Percentiles rank a stretch among this genome's conserved stretches.
These are phyloP conservation scores for Scomber japonicus DNA, from an alignment of 2,113 vertebrate genomes.

Conservation along the genomic window DNA sequence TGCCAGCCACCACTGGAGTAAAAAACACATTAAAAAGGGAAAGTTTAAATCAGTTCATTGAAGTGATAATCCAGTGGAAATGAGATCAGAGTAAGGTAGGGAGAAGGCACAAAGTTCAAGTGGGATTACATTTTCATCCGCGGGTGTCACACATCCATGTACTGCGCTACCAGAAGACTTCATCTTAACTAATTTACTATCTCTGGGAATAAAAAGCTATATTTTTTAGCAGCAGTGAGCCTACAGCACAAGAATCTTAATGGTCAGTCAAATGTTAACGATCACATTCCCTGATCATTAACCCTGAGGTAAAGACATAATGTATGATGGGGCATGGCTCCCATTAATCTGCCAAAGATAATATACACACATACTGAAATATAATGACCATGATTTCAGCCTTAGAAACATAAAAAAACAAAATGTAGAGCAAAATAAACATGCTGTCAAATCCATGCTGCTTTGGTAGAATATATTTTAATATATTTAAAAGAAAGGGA, in stretches of 20 bases:
- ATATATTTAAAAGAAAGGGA: not conserved
- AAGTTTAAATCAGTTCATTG: not conserved
- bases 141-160: not conserved
- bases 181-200: not conserved
- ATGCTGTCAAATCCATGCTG: not conserved
- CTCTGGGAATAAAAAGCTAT: not conserved
- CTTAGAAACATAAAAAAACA: not conserved
- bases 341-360: conserved; percentile 44
- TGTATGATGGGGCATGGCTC: conserved; percentile 8
- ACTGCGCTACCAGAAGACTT: not conserved
- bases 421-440: not conserved
- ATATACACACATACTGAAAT: not conserved
- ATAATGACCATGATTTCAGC: conserved; percentile 10
- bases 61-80: not conserved
- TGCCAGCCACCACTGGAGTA: not conserved
- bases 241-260: not conserved
- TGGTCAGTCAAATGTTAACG: conserved; percentile 26
- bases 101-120: conserved; percentile 7
- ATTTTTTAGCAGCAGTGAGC: conserved; percentile 2
- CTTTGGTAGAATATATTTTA: not conserved
- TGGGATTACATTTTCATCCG: conserved; percentile 3
- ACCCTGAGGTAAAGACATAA: conserved; percentile 19
- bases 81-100: not conserved
- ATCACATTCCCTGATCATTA: conserved; percentile 33
- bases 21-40: too few relatives aligned